Evolutionary conservation across 2,113 vertebrate species (phyloP).

Genomic region (Malurus melanocephalus): DNA sequence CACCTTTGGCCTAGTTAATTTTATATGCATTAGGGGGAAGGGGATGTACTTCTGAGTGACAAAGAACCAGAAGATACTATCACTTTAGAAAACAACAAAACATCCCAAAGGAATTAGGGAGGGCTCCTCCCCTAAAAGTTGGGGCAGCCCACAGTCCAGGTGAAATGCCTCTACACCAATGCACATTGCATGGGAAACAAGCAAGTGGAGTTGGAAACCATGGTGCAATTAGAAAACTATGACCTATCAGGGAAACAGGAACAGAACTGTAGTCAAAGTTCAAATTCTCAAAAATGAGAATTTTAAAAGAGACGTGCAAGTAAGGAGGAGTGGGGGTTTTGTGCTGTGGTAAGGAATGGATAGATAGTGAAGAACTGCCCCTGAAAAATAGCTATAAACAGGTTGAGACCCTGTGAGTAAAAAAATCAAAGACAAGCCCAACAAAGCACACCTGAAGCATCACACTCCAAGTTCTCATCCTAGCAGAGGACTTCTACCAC

Average conservation of each 20-base stretch:
- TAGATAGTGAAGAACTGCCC: neutral
- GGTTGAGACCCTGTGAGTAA: neutral
- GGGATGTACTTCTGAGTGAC: neutral
- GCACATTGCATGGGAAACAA: neutral
- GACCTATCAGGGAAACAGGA: neutral
- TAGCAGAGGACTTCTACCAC: neutral
- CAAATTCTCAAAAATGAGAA: too few relatives aligned
- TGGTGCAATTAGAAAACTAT: neutral
- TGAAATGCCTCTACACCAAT: neutral
- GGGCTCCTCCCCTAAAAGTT: neutral
- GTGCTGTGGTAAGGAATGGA: neutral
- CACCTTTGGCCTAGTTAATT: neutral
- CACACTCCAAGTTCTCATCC: neutral
- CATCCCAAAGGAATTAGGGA: neutral
- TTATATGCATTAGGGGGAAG: neutral
- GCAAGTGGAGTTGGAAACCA: neutral
- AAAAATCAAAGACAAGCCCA: neutral
- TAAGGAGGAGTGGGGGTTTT: too few relatives aligned
- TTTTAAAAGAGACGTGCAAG: neutral
- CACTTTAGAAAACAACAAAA: neutral
- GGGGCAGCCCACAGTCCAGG: neutral
- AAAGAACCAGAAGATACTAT: neutral
- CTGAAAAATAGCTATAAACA: neutral
- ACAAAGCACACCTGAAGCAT: neutral
- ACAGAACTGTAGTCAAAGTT: neutral